These are phyloP conservation scores for Eulithis testata DNA, from an alignment of 2,888 invertebrate species.

Conservation along the genomic window DNA sequence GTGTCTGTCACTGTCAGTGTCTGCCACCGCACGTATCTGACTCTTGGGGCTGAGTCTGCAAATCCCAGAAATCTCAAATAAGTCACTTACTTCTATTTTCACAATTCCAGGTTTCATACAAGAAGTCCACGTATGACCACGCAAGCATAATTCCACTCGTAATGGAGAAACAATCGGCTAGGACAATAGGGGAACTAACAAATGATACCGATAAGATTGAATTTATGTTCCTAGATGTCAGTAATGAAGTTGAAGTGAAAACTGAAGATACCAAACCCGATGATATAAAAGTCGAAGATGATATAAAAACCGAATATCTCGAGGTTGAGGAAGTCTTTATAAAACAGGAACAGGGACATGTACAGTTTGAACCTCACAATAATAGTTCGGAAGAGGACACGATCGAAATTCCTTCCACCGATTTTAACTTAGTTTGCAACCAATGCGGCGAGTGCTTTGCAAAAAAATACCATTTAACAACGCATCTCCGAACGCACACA, in stretches of 20 bases:
- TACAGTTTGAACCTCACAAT: background rate
- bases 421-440: background rate
- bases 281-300: too few species aligned
- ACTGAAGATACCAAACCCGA: background rate
- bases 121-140: background rate
- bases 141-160: background rate
- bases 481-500: slow-evolving; percentile 5
- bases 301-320: too few species aligned
- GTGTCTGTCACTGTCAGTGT: too few species aligned
- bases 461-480: slow-evolving; percentile 8
- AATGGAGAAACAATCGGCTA: background rate
- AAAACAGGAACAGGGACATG: background rate
- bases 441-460: background rate
- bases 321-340: background rate
- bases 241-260: background rate
- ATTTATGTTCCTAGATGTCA: background rate
- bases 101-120: background rate
- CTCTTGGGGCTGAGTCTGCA: too few species aligned
- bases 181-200: background rate
- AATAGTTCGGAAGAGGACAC: background rate
- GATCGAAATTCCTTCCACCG: background rate
- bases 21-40: too few species aligned
- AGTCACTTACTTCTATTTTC: background rate
- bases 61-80: too few species aligned
- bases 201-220: background rate